phyloP scores from a whole-genome alignment of 2,797 vertebrate genomes.

The Sebastes oblongus region DNA sequence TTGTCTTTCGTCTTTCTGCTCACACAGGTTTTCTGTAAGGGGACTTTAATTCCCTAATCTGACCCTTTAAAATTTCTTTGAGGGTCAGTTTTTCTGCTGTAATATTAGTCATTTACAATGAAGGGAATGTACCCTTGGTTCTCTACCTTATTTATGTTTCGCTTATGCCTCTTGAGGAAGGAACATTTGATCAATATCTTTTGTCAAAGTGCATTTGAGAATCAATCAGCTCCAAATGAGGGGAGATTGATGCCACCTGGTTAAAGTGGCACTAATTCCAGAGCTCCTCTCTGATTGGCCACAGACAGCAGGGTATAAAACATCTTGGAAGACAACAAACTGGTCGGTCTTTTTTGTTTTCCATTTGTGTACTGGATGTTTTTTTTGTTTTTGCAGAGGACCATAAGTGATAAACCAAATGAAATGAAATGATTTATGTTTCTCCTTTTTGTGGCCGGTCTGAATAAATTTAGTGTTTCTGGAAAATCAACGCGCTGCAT shows the following conservation, averaged over 20 bases:
- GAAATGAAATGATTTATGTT: not conserved
- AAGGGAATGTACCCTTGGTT: not conserved
- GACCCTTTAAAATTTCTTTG: too few relatives aligned
- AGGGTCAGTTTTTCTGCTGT: not conserved
- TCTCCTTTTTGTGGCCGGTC: not conserved
- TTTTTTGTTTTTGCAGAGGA: not conserved
- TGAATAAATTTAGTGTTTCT: not conserved
- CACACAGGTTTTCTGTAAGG: not conserved
- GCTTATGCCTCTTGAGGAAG: not conserved
- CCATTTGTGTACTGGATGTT: not conserved
- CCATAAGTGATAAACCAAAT: not conserved
- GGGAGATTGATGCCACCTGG: not conserved
- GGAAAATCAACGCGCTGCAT: not conserved
- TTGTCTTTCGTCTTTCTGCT: not conserved
- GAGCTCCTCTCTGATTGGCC: not conserved
- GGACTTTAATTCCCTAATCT: not conserved
- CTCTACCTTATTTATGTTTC: not conserved
- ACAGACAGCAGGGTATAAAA: not conserved
- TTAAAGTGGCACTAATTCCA: not conserved
- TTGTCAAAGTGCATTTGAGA: not conserved
- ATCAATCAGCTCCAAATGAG: not conserved
- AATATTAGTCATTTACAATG: not conserved
- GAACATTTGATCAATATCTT: not conserved
- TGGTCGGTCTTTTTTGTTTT: not conserved
- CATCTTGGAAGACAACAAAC: not conserved